phyloP scores from a whole-genome alignment of 2,888 invertebrate genomes.

The Netelia inedita region DNA sequence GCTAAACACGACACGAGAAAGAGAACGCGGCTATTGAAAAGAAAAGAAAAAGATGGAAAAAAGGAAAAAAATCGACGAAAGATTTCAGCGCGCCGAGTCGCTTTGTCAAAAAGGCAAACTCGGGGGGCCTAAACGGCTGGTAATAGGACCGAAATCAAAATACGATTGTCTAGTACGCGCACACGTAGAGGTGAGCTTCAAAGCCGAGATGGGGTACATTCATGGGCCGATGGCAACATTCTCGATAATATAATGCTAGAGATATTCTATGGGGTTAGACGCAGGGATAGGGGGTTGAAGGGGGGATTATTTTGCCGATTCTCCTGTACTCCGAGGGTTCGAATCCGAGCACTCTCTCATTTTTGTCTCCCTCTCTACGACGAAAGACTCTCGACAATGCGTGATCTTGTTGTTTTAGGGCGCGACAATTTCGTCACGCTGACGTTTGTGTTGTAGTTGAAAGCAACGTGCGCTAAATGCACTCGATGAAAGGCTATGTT shows the following conservation, averaged over 20 bases:
- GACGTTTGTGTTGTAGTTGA: not conserved
- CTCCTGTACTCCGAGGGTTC: not conserved
- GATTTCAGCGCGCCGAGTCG: constrained; percentile 79
- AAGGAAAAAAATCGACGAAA: constrained; percentile 70
- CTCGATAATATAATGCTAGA: constrained; percentile 63
- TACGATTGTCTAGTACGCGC: constrained; percentile 76
- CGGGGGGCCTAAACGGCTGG: constrained; percentile 80
- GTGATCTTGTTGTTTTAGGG: constrained; percentile 65
- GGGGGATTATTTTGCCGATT: constrained; percentile 30
- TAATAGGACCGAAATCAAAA: constrained; percentile 83
- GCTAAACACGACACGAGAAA: constrained; percentile 13
- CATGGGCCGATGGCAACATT: constrained; percentile 64
- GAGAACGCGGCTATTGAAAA: constrained; percentile 45
- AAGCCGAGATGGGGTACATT: constrained; percentile 16
- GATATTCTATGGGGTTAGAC: constrained; percentile 38
- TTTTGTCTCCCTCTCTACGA: not conserved
- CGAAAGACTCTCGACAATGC: constrained; percentile 25
- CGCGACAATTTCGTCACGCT: constrained; percentile 58
- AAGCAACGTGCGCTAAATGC: constrained; percentile 34
- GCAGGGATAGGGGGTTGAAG: too few species aligned
- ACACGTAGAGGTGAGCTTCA: constrained; percentile 9
- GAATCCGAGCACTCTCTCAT: not conserved
- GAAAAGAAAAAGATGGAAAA: constrained; percentile 29
- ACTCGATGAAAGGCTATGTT: constrained; percentile 54
- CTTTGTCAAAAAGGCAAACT: constrained; percentile 85